Evolutionary conservation across 2,797 vertebrate genomes (phyloP), one percentile per base, ranked within the genome.

Genomic region (Staurois parvus): DNA sequence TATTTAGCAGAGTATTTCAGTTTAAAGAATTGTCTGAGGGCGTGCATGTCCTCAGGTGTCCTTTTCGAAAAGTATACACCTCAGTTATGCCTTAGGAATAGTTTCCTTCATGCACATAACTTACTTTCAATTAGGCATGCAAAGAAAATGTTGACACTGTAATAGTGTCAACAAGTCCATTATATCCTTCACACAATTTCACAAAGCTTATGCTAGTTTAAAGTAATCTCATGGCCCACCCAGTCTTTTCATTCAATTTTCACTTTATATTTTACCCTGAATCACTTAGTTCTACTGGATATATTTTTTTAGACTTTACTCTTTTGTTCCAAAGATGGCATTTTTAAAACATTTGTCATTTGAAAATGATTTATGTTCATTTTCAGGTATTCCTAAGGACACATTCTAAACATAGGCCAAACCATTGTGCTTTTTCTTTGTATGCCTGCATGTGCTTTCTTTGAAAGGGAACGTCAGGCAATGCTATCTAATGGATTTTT

Each of bases 81-180:
- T 40, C 29, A 26, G 42, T 59, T 67, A 75, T 70, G 67, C 78
- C 40, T 79, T 56, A 80, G 79, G 79, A 73, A 81, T 30, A 40
- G 26, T 64, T 81, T 73, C n/a, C 26, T 26, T 73, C 40, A 59
- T 37, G 62, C 42, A 42, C 72, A 83, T 83, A n/a, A 24, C 62
- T 75, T 66, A 52, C 12, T 40, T 75, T 68, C 81, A 74, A 67
- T 83, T 48, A 75, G 72, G 34, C 62, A 67, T 68, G 42, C 72
- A 83, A 75, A n/a, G 69, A 75, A 83, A 83, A 83, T 83, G 81
- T 83, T 83, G 72, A 83, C 59, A 83, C 40, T 74, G 81, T 83
- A 83, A 68, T 15, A 75, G 45, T 75, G 62, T 83, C 80, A 74
- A 66, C 81, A 83, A 24, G 64, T 66, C 72, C 26, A 83, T 83